phyloP scores from a whole-genome alignment of 2,113 vertebrate species.

The Neomonachus schauinslandi region DNA sequence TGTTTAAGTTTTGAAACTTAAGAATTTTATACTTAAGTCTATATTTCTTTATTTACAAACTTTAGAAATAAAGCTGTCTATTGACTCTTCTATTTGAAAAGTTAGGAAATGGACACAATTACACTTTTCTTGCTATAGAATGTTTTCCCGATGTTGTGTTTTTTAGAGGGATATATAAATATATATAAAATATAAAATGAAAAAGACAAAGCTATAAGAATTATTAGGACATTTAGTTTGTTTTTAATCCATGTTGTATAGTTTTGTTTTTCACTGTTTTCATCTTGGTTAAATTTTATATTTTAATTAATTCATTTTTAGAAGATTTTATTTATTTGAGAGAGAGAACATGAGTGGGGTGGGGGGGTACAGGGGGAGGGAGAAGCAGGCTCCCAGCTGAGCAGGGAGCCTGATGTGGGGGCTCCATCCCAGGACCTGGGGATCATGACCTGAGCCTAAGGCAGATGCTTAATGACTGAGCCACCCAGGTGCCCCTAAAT shows the following conservation, averaged over 20 bases:
- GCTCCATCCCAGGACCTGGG: neutral
- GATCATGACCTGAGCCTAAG: neutral
- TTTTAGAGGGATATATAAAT: slow-evolving; percentile 3
- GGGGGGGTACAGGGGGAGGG: neutral
- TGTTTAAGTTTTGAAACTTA: neutral
- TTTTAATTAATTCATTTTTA: neutral
- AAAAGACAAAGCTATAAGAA: neutral
- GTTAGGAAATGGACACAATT: neutral
- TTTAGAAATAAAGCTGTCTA: neutral
- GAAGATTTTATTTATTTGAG: neutral
- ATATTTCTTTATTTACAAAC: neutral
- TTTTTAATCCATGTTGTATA: neutral
- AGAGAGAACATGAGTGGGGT: neutral
- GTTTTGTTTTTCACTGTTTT: neutral
- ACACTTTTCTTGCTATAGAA: neutral
- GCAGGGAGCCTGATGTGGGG: neutral
- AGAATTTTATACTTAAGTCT: neutral
- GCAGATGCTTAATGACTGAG: neutral
- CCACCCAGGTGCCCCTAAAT: neutral
- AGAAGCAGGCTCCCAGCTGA: neutral
- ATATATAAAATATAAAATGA: neutral
- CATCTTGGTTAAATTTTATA: neutral
- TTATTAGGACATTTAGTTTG: neutral
- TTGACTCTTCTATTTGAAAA: neutral
- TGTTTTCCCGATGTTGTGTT: neutral